Conservation (phyloP, 2,113 vertebrate genomes). For the Mungos mungo region DNA sequence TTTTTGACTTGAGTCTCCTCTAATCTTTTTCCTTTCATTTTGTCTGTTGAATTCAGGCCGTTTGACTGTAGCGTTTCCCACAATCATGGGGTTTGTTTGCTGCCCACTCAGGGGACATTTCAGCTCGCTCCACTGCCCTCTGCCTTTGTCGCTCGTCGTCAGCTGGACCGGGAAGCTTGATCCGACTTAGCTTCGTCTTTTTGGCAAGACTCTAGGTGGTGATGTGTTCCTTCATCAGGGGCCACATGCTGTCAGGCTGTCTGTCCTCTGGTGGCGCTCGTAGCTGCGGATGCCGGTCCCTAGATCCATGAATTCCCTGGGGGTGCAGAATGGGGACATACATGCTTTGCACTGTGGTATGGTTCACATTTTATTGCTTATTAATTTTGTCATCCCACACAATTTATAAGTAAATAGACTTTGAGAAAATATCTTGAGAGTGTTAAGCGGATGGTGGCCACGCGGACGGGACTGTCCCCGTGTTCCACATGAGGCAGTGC, state of each 20-base stretch:
- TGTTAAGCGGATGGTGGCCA: not conserved
- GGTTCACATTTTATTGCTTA: conserved; percentile 2
- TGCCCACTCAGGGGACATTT: not conserved
- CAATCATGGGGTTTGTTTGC: not conserved
- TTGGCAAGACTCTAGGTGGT: not conserved
- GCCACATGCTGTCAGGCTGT: no score
- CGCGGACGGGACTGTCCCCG: not conserved
- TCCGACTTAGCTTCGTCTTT: not conserved
- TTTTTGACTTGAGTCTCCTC: not conserved
- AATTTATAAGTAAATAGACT: not conserved
- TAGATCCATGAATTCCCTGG: not conserved
- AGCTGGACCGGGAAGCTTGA: not conserved
- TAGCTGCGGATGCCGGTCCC: not conserved
- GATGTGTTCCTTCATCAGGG: not conserved
- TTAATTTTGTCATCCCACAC: conserved; percentile 34
- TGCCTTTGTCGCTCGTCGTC: not conserved
- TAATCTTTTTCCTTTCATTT: not conserved
- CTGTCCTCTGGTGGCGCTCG: not conserved
- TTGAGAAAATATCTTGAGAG: not conserved
- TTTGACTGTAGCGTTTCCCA: not conserved
- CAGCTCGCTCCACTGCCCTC: fast-evolving
- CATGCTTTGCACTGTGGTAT: not conserved
- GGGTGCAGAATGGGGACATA: not conserved
- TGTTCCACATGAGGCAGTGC: not conserved
- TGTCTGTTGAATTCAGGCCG: not conserved